These are phyloP conservation scores for Dipodomys stephensi DNA, from an alignment of 2,113 vertebrate species.

Conservation along the genomic window DNA sequence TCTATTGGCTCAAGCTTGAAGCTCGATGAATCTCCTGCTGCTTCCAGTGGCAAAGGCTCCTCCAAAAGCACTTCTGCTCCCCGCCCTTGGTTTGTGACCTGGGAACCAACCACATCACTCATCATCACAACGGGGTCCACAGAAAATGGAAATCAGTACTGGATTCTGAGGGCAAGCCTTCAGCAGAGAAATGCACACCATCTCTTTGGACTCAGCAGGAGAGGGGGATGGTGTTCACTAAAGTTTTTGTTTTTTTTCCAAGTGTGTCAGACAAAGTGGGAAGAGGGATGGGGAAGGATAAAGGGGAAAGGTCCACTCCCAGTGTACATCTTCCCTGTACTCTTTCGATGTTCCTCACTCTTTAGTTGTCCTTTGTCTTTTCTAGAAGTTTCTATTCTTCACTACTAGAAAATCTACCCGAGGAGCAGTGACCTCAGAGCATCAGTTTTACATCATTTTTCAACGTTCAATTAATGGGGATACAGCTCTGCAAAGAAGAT, in stretches of 20 bases:
- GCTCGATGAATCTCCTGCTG: conserved; percentile 80
- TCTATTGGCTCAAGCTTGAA: conserved; percentile 83
- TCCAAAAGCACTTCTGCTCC: conserved; percentile 80
- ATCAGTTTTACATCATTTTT: conserved; percentile 33
- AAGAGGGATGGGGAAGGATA: no score
- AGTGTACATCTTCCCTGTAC: not conserved
- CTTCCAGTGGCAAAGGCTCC: conserved; percentile 80
- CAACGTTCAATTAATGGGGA: not conserved
- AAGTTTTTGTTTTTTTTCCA: not conserved
- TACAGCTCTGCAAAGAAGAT: not conserved
- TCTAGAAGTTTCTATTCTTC: not conserved
- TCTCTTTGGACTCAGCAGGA: not conserved
- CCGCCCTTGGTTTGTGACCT: conserved; percentile 83
- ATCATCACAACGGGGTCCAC: conserved; percentile 64
- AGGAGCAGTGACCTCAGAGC: not conserved
- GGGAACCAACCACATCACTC: conserved; percentile 83
- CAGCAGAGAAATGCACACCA: conserved; percentile 4
- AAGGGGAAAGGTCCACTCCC: not conserved
- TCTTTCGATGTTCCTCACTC: not conserved
- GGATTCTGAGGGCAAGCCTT: conserved; percentile 51
- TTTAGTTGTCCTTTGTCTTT: not conserved
- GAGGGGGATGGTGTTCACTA: not conserved
- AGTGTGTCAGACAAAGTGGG: not conserved
- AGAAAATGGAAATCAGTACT: conserved; percentile 35
- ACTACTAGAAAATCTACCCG: not conserved